These are phyloP conservation scores for Smittia sp. DNA, from an alignment of 2,888 invertebrate genomes.

Conservation along the genomic window DNA sequence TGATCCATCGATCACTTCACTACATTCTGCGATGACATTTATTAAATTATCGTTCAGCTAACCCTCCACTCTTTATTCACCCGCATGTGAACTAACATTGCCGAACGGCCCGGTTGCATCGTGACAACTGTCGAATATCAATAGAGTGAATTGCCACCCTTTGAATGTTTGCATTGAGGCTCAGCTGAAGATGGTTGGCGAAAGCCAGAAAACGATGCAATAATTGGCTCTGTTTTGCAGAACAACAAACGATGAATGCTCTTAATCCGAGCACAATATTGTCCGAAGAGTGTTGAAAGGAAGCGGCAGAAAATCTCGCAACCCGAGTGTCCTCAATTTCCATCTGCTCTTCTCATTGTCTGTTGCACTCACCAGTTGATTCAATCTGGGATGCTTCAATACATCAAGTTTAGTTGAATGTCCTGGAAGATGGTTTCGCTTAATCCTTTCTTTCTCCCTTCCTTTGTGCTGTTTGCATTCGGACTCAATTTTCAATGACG, in stretches of 20 bases:
- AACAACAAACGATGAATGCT: not conserved
- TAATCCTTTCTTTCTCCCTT: constrained; percentile 29
- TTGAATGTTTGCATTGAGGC: not conserved
- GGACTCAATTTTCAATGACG: not conserved
- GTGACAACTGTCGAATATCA: constrained; percentile 16
- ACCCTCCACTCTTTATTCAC: not conserved
- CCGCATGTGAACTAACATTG: constrained; percentile 24
- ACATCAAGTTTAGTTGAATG: constrained; percentile 23
- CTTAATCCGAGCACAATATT: not conserved
- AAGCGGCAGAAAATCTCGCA: constrained; percentile 5
- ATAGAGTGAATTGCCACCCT: not conserved
- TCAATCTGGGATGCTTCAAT: constrained; percentile 13
- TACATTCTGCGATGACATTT: not conserved
- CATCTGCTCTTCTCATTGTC: constrained; percentile 22
- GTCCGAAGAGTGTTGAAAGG: constrained; percentile 9
- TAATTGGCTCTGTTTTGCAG: constrained; percentile 1
- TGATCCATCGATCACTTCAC: not conserved
- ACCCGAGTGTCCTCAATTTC: constrained; percentile 33
- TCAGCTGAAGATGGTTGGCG: not conserved
- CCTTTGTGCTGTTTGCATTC: not conserved
- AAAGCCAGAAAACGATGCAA: not conserved
- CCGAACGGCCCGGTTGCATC: not conserved
- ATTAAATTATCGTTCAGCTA: not conserved
- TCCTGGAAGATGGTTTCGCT: constrained; percentile 28
- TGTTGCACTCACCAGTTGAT: constrained; percentile 34